phyloP scores from a whole-genome alignment of 2,888 invertebrate species.

The Nomada flava region DNA sequence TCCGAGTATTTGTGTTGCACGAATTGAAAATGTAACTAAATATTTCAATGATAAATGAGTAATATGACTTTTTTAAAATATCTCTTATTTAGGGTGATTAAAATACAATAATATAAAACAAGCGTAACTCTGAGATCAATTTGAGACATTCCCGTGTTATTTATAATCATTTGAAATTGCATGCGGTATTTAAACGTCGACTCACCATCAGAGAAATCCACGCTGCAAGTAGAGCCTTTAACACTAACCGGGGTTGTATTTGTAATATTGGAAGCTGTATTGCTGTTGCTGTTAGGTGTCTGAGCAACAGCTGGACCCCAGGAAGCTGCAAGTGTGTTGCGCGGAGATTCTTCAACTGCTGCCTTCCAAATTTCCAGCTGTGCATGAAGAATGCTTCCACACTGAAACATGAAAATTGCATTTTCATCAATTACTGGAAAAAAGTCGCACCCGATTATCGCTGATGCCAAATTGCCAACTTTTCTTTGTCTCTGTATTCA shows the following conservation, averaged over 20 bases:
- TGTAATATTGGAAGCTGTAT: constrained; percentile 69
- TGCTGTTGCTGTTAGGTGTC: constrained; percentile 78
- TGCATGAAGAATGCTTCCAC: constrained; percentile 93
- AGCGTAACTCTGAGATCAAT: too few species aligned
- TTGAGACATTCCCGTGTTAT: too few species aligned
- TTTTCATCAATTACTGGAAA: neutral
- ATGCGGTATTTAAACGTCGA: constrained; percentile 43
- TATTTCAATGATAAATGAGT: too few species aligned
- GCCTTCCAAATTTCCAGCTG: constrained; percentile 97
- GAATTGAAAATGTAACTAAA: too few species aligned
- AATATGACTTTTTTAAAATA: too few species aligned
- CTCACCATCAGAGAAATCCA: constrained; percentile 91
- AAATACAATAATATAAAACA: too few species aligned
- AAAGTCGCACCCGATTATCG: neutral
- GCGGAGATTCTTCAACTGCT: constrained; percentile 87
- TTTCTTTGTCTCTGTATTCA: too few species aligned
- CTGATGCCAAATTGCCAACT: too few species aligned
- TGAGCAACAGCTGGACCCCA: constrained; percentile 81
- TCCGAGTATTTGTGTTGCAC: too few species aligned
- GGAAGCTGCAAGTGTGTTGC: constrained; percentile 82
- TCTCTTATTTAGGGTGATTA: too few species aligned
- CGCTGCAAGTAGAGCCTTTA: constrained; percentile 82
- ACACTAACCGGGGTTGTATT: constrained; percentile 74
- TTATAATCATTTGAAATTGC: neutral
- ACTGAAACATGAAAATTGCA: constrained; percentile 85